Percentiles rank a stretch among this genome's conserved stretches.
phyloP scores from a whole-genome alignment of 2,888 invertebrate species.

The Luperina nickerlii region DNA sequence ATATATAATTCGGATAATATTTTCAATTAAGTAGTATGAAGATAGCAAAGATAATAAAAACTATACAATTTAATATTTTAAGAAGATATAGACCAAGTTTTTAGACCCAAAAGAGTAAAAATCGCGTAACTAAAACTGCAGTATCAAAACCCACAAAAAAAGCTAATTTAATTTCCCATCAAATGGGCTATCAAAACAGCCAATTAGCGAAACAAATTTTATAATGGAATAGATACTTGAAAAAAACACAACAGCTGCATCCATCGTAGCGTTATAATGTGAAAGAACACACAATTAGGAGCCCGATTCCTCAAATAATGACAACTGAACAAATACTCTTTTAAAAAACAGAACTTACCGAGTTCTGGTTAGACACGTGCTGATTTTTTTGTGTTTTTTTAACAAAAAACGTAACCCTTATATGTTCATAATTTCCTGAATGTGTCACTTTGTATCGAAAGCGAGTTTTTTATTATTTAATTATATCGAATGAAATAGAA shows the following conservation, averaged over 20 bases:
- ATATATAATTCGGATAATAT: neutral
- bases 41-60: neutral
- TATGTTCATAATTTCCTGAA: conserved; percentile 2
- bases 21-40: neutral
- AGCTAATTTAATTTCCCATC: conserved; percentile 54
- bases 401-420: conserved; percentile 1
- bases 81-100: neutral
- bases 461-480: neutral
- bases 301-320: conserved; percentile 79
- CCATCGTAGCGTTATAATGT: conserved; percentile 76
- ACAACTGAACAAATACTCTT: conserved; percentile 81
- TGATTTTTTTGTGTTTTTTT: conserved; percentile 40
- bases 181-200: conserved; percentile 64
- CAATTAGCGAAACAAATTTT: conserved; percentile 75
- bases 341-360: conserved; percentile 69
- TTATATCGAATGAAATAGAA: neutral
- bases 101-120: neutral
- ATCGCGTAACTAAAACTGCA: neutral
- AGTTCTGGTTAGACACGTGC: conserved; percentile 66
- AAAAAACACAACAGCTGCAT: conserved; percentile 78
- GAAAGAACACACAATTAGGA: conserved; percentile 73
- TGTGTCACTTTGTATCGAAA: conserved; percentile 22
- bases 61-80: neutral
- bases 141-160: conserved; percentile 3
- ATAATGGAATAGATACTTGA: conserved; percentile 57